phyloP scores from a whole-genome alignment of 2,113 vertebrate species.

The Stigmatopora nigra region DNA sequence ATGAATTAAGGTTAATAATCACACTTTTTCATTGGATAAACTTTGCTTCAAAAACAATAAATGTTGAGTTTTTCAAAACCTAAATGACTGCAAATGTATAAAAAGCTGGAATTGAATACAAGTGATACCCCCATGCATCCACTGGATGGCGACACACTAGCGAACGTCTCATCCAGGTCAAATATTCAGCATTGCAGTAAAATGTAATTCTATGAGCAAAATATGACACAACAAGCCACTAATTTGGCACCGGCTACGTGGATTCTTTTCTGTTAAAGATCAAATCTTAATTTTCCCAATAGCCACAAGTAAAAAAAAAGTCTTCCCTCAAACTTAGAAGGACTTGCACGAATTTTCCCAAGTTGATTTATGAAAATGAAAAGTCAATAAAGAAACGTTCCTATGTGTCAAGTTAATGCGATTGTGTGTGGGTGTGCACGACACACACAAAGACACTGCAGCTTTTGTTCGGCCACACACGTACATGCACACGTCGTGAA shows the following conservation, averaged over 20 bases:
- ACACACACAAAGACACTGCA: neutral
- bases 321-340: no score
- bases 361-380: neutral
- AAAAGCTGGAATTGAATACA: neutral
- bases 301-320: no score
- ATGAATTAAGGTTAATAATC: no score
- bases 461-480: neutral
- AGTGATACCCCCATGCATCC: neutral
- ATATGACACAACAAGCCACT: no score
- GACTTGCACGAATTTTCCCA: neutral
- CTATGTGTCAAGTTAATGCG: neutral
- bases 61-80: no score
- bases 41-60: no score
- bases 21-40: no score
- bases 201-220: no score
- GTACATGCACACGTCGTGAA: neutral
- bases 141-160: neutral
- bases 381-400: neutral
- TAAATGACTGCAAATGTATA: neutral
- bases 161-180: neutral
- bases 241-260: no score
- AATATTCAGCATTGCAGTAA: neutral
- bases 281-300: no score
- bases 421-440: neutral
- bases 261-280: no score